Evolutionary conservation across 2,888 invertebrate species (phyloP), one percentile per base, ranked within the genome.

Genomic region (Leptopilina drosophilae): DNA sequence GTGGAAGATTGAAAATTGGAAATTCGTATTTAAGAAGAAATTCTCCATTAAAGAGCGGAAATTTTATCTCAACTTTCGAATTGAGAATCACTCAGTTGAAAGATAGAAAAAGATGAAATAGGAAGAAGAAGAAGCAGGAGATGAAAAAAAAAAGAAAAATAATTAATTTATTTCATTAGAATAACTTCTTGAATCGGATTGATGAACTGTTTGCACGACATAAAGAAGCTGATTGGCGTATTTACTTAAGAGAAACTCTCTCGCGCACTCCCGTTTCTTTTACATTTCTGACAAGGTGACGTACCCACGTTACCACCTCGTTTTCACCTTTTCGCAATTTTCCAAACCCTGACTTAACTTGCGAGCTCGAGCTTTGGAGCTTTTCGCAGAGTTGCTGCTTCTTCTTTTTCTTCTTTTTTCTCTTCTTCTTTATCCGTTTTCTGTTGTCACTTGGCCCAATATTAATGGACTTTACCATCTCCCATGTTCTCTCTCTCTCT

Each of bases 171-270:
- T 87, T 88, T 86, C 86, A 86, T 87, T 84, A 86, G 87, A 87
- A 88, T 87, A 87, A 87, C 85, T 85, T 84, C 79, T 86, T 86
- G 87, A 89, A 88, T 88, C 85, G 86, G 84, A 89, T 89, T 89
- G 89, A 90, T 89, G 89, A 90, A 89, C 87, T 90, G 87, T 90
- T 90, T 90, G 87, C 87, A 85, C 87, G 84, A 83, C 84, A 88
- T 87, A 87, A 89, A 89, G 88, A 87, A 88, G 86, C 87, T 89
- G 90, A 90, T 90, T 89, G 89, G 88, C 87, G 87, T 90, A 90
- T 89, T 90, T 90, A 88, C 87, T 87, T 86, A 88, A 86, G 86
- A 87, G 87, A 87, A 42, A 42, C 42, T 42, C 82, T 87, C 80
- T 77, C 46, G 62, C 76, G 40, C 76, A 53, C 80, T 82, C 76